These are phyloP conservation scores for Stenoptilia bipunctidactyla DNA, from an alignment of 2,888 invertebrate genomes.

Conservation along the genomic window DNA sequence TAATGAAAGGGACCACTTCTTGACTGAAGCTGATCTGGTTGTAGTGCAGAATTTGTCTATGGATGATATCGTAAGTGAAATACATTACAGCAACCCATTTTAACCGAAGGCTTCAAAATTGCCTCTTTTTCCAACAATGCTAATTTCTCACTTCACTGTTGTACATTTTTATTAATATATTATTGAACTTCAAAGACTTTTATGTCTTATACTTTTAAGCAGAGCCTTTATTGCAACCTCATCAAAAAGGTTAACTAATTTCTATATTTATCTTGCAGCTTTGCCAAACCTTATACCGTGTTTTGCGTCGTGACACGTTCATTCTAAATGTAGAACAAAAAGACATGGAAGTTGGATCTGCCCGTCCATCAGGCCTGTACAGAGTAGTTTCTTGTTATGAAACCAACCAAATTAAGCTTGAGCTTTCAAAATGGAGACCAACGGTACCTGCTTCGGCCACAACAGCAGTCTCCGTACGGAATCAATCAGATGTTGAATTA, in stretches of 20 bases:
- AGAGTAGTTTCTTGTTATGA: slow-evolving; percentile 19
- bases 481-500: slow-evolving; percentile 19
- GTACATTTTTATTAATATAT: not conserved
- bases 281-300: slow-evolving; percentile 18
- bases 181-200: not conserved
- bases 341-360: not conserved
- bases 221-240: not conserved
- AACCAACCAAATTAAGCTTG: slow-evolving; percentile 14
- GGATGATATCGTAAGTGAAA: slow-evolving; percentile 23
- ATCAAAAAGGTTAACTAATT: too few species aligned
- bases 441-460: slow-evolving; percentile 14
- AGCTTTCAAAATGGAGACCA: slow-evolving; percentile 24
- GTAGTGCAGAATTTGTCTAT: slow-evolving; percentile 18
- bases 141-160: not conserved
- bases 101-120: too few species aligned
- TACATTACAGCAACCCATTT: too few species aligned
- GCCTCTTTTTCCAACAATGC: too few species aligned
- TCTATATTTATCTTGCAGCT: slow-evolving; percentile 24
- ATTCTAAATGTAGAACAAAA: slow-evolving; percentile 15
- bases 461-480: slow-evolving; percentile 22
- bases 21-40: slow-evolving; percentile 18
- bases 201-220: not conserved
- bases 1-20: slow-evolving; percentile 8
- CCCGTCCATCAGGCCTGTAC: slow-evolving; percentile 19
- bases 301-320: slow-evolving; percentile 21